Conservation (phyloP, 2,888 invertebrate genomes). For the Timema cristinae region DNA sequence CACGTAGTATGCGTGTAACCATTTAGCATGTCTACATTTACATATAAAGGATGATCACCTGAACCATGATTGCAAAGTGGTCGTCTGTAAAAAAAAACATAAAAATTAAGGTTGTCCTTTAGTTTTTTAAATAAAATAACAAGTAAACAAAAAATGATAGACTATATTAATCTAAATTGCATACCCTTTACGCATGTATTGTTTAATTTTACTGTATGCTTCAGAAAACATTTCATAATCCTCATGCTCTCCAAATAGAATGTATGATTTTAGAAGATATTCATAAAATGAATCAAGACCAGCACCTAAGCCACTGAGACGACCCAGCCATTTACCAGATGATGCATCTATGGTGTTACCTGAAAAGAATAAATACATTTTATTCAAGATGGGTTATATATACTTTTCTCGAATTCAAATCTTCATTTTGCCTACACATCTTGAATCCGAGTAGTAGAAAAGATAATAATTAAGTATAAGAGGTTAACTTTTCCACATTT, state of each 20-base stretch:
- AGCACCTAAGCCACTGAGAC: constrained; percentile 57
- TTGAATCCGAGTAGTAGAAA: too few species aligned
- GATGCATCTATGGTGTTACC: constrained; percentile 60
- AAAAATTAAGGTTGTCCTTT: too few species aligned
- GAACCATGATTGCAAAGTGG: constrained; percentile 50
- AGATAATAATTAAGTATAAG: too few species aligned
- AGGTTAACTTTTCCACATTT: too few species aligned
- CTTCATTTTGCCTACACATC: too few species aligned
- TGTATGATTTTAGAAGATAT: constrained; percentile 58
- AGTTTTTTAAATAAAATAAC: not conserved
- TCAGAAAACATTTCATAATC: constrained; percentile 56
- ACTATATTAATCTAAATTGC: constrained; percentile 26
- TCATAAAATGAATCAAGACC: constrained; percentile 60
- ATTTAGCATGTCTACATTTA: constrained; percentile 60
- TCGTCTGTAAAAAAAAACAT: constrained; percentile 41
- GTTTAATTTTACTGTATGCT: constrained; percentile 52
- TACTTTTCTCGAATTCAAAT: too few species aligned
- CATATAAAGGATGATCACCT: constrained; percentile 58
- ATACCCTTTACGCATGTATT: constrained; percentile 54
- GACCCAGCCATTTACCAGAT: constrained; percentile 57
- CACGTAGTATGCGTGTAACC: constrained; percentile 56
- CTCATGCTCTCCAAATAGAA: constrained; percentile 55
- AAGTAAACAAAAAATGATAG: not conserved
- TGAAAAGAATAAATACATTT: constrained; percentile 33
- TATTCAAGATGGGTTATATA: too few species aligned